A percentile compares a stretch with the other conserved stretches of the same genome.
These are phyloP conservation scores for Pemphredon lugubris DNA, from an alignment of 2,888 invertebrate species.

Conservation along the genomic window DNA sequence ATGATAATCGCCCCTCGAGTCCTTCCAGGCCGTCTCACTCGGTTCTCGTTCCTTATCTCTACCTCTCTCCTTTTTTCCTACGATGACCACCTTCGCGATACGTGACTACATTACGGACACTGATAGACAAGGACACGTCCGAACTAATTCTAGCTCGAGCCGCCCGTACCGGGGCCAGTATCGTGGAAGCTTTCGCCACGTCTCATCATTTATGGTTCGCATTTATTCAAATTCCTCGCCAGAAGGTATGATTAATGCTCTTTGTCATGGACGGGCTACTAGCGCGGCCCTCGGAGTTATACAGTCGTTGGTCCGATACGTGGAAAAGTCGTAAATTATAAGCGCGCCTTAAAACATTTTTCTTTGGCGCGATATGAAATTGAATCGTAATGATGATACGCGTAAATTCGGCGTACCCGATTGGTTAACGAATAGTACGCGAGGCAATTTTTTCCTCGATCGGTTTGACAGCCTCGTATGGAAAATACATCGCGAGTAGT, in stretches of 20 bases:
- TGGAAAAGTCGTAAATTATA: not conserved
- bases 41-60: conserved; percentile 25
- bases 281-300: conserved; percentile 16
- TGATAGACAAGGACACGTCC: conserved; percentile 63
- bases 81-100: conserved; percentile 60
- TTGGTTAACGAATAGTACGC: no score
- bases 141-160: conserved; percentile 49
- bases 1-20: conserved; percentile 77
- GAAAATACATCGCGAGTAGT: no score
- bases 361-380: no score
- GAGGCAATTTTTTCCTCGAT: no score
- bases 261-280: conserved; percentile 68
- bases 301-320: not conserved
- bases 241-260: conserved; percentile 74
- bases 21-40: conserved; percentile 41
- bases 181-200: conserved; percentile 78
- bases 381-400: no score
- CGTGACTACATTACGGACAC: conserved; percentile 57
- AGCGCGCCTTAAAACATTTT: no score
- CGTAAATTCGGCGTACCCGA: no score
- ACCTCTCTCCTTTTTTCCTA: conserved; percentile 32
- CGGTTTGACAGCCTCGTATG: no score
- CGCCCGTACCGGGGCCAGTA: conserved; percentile 11
- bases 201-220: conserved; percentile 79
- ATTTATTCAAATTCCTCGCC: conserved; percentile 74